Percentiles rank a stretch among this genome's conserved stretches.
Conservation (phyloP, 2,888 invertebrate genomes). For the Netelia inedita region DNA sequence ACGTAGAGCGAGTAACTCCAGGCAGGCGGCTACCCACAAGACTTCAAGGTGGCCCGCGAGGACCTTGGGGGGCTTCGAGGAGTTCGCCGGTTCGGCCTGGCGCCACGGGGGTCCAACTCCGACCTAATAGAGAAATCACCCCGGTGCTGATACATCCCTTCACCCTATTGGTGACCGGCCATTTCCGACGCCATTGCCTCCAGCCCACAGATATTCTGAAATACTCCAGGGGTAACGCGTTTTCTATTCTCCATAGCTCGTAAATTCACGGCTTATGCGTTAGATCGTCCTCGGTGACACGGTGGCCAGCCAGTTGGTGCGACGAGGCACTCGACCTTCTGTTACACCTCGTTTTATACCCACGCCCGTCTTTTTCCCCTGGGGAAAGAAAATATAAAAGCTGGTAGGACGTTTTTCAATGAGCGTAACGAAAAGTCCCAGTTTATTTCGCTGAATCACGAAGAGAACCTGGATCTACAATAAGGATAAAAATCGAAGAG, state of each 20-base stretch:
- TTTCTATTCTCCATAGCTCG: constrained; percentile 74
- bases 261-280: constrained; percentile 79
- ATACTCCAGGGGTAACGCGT: constrained; percentile 66
- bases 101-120: constrained; percentile 78
- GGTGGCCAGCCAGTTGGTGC: constrained; percentile 54
- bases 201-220: constrained; percentile 24
- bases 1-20: constrained; percentile 33
- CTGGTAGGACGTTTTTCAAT: constrained; percentile 57
- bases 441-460: constrained; percentile 58
- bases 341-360: constrained; percentile 42
- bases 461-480: constrained; percentile 47
- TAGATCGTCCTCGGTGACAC: constrained; percentile 62
- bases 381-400: constrained; percentile 4
- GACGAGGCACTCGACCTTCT: constrained; percentile 59
- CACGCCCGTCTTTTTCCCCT: constrained; percentile 42
- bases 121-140: constrained; percentile 82
- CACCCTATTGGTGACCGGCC: constrained; percentile 76
- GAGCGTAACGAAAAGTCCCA: constrained; percentile 50
- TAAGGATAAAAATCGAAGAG: constrained; percentile 42
- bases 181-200: constrained; percentile 70
- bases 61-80: constrained; percentile 59
- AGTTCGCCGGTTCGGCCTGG: constrained; percentile 68
- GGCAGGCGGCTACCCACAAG: constrained; percentile 78
- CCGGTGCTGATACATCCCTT: constrained; percentile 77
- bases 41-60: constrained; percentile 77